phyloP scores from a whole-genome alignment of 1,140 invertebrate species.

The Drosophila sp. region DNA sequence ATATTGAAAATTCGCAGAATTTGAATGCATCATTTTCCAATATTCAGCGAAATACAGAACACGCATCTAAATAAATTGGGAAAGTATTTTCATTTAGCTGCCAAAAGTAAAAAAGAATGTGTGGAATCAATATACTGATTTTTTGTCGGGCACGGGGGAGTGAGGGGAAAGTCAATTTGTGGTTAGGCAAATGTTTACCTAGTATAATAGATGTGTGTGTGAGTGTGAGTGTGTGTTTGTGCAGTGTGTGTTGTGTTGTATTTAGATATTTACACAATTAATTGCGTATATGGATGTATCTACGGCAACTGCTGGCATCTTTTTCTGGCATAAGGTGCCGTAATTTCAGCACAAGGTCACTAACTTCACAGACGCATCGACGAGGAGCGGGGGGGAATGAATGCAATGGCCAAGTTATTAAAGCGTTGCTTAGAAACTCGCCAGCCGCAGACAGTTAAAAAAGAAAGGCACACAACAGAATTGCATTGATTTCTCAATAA shows the following conservation, averaged over 20 bases:
- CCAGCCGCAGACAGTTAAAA: slow-evolving; percentile 6
- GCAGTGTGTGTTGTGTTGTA: slow-evolving; percentile 35
- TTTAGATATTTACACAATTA: slow-evolving; percentile 58
- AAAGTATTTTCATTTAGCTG: slow-evolving; percentile 26
- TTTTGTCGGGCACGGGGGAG: not conserved
- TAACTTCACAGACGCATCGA: not conserved
- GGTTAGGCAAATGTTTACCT: slow-evolving; percentile 22
- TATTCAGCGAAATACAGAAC: not conserved
- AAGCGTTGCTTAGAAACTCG: not conserved
- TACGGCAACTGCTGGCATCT: slow-evolving; percentile 7
- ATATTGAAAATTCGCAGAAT: slow-evolving; percentile 16
- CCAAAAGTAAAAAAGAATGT: not conserved
- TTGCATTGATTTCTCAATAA: slow-evolving; percentile 20
- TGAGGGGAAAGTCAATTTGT: not conserved
- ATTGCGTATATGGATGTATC: slow-evolving; percentile 34
- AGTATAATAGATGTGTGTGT: slow-evolving; percentile 3
- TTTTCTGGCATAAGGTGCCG: slow-evolving; percentile 23
- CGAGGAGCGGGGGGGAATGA: not conserved
- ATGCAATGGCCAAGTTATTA: slow-evolving; percentile 27
- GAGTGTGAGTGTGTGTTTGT: slow-evolving; percentile 30
- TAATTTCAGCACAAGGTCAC: slow-evolving; percentile 51
- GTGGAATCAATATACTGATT: not conserved
- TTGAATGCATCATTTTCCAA: slow-evolving; percentile 52
- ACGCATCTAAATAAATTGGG: not conserved
- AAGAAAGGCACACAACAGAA: not conserved